Conservation (phyloP, 2,113 vertebrate species). For the human (Homo sapiens) region DNA sequence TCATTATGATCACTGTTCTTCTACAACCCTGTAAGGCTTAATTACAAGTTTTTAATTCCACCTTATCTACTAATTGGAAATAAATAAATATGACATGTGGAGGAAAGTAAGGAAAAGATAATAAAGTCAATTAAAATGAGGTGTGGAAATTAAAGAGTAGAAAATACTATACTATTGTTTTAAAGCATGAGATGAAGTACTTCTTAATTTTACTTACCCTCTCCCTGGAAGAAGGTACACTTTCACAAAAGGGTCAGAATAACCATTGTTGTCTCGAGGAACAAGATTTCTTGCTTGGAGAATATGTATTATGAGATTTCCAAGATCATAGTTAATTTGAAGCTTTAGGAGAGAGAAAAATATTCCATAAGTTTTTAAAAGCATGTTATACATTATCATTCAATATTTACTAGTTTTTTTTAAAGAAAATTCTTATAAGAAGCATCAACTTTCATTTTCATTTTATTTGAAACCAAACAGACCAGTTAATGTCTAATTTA, state of each 20-base stretch:
- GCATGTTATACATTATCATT: background rate
- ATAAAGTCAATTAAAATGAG: background rate
- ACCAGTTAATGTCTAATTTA: constrained; percentile 20
- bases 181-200: background rate
- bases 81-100: background rate
- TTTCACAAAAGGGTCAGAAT: constrained; percentile 98
- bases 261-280: constrained; percentile 95
- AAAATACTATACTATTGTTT: background rate
- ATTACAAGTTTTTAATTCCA: background rate
- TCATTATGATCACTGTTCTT: background rate
- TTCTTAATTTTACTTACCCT: constrained; percentile 89
- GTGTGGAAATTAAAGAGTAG: background rate
- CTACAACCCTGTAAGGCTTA: background rate
- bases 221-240: constrained; percentile 98
- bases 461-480: constrained; percentile 56
- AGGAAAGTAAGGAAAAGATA: background rate
- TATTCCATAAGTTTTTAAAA: constrained; percentile 36
- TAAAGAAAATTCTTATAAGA: background rate
- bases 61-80: background rate
- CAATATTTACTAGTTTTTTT: background rate
- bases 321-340: constrained; percentile 98
- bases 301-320: constrained; percentile 97
- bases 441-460: background rate
- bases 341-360: constrained; percentile 87
- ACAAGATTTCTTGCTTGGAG: constrained; percentile 98